These are phyloP conservation scores for Mycalesis mineus DNA, from an alignment of 2,888 invertebrate genomes.

Conservation along the genomic window DNA sequence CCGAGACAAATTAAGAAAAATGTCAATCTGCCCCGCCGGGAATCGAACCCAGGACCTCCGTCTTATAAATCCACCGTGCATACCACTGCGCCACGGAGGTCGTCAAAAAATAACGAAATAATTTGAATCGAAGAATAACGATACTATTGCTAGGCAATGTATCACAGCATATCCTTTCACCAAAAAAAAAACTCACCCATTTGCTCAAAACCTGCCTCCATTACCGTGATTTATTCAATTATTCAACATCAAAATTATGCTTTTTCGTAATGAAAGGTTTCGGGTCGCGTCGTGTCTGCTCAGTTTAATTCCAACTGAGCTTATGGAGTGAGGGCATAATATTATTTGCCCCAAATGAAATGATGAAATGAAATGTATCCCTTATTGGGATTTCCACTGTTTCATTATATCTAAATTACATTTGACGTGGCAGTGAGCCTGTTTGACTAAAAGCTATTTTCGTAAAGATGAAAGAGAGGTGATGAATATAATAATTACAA, in stretches of 20 bases:
- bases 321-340: neutral
- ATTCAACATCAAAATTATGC: conserved; percentile 64
- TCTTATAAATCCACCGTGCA: too few relatives aligned
- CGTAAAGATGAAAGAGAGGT: neutral
- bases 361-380: neutral
- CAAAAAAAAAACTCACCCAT: conserved; percentile 37
- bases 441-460: neutral
- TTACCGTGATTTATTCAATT: conserved; percentile 71
- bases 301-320: conserved; percentile 24
- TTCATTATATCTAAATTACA: neutral
- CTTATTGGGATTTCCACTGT: neutral
- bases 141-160: neutral
- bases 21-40: too few relatives aligned
- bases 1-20: too few relatives aligned
- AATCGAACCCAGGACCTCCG: too few relatives aligned
- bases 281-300: conserved; percentile 21
- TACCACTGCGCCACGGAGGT: too few relatives aligned
- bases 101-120: too few relatives aligned
- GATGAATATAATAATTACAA: neutral
- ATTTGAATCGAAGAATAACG: neutral
- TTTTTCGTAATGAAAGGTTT: conserved; percentile 37
- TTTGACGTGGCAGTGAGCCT: neutral
- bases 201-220: conserved; percentile 59
- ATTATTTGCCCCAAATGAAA: neutral
- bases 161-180: neutral